Evolutionary conservation across 2,888 invertebrate genomes (phyloP), one percentile per base, ranked within the genome.

Genomic region (Ophonus ardosiacus): DNA sequence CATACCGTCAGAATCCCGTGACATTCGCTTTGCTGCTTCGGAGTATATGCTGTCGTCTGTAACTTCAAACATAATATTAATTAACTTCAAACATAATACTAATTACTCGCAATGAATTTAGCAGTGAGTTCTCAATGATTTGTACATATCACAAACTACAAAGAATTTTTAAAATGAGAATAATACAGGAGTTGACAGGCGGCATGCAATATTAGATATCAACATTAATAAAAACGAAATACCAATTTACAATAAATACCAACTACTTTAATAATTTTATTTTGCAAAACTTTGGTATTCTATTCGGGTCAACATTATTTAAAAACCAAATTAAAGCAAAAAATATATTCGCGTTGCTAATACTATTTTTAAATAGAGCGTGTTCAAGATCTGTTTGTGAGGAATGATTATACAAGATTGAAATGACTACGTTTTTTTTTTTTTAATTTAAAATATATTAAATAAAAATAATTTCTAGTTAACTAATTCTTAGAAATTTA

Each of bases 1-100:
- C 91, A 90, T 90, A 92, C 92, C 92, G 87, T 92, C 92, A 24
- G 92, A 92, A 87, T 92, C 92, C 87, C 91, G 89, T 83, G 92
- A 92, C 87, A 90, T 88, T 86, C 92, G 90, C 89, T 92, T 92
- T 86, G 90, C 91, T 87, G 89, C 89, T 88, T 91, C 91, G 87
- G 90, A 90, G 88, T 90, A 91, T 88, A 90, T 89, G 88, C 91
- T 91, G 88, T 92, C 92, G 90, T 92, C 92, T 91, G 92, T 90
- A 91, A 91, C 91, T 91, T 88, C 89, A 90, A 87, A 88, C 87
- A 88, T 86, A 84, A 86, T 85, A 56, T 74, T 76, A 76, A 61
- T n/a, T 90, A 91, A 91, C 91, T 91, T 88, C 89, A 90, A 87
- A 88, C 87, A 88, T 86, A 84, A 86, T 85, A 56, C 61, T 76